A percentile compares a stretch with the other conserved stretches of the same genome.
Evolutionary conservation across 1,140 invertebrate species (phyloP).

Genomic region (Panagrolaimus sp.): DNA sequence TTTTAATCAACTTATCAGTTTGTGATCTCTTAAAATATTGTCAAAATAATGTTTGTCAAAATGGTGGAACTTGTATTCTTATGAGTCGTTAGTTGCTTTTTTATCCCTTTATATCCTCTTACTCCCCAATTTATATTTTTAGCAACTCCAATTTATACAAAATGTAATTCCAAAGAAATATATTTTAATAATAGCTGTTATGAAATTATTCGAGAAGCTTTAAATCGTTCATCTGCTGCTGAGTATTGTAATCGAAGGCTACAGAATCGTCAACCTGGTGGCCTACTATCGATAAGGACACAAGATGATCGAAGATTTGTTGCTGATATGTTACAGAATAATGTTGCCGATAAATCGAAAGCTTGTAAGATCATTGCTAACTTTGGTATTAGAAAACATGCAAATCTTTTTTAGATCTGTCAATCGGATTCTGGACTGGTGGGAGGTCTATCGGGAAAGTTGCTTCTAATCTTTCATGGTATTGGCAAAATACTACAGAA

Average conservation of each 20-base stretch:
- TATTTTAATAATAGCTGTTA: neutral
- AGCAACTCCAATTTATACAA: neutral
- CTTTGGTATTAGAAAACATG: too few species aligned
- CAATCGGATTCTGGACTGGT: neutral
- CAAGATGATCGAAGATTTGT: neutral
- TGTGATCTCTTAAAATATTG: neutral
- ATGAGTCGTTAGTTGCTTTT: neutral
- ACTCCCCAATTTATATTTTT: neutral
- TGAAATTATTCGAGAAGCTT: neutral
- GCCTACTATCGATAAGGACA: neutral
- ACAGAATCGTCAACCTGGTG: neutral
- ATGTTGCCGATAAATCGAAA: slow-evolving; percentile 1
- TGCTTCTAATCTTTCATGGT: neutral
- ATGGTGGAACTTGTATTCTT: slow-evolving; percentile 7
- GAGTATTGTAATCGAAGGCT: neutral
- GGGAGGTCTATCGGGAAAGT: neutral
- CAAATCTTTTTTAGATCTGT: neutral
- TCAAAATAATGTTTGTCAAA: neutral
- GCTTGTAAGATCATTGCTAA: neutral
- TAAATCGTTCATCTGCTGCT: neutral
- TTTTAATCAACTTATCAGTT: neutral
- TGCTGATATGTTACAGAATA: neutral
- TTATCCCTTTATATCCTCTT: neutral
- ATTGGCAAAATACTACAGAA: slow-evolving; percentile 6
- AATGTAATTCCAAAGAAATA: slow-evolving; percentile 2